These are phyloP conservation scores for Dipodomys ordii DNA, from an alignment of 2,113 vertebrate species.

Conservation along the genomic window DNA sequence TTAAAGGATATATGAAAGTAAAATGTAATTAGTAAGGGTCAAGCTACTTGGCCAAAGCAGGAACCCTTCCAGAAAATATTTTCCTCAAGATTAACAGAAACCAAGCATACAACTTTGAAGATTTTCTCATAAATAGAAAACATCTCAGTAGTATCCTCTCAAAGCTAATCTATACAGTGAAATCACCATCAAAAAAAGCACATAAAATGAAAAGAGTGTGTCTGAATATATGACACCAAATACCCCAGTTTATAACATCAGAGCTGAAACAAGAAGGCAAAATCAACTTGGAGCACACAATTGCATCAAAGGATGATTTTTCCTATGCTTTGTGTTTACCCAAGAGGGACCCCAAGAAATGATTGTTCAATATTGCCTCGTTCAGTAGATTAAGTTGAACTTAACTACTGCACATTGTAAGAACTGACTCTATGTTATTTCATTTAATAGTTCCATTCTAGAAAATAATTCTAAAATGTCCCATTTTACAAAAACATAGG, in stretches of 20 bases:
- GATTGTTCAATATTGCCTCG: neutral
- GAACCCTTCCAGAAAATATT: no score
- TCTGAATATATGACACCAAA: neutral
- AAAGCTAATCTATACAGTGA: neutral
- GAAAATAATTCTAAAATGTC: slow-evolving; percentile 14
- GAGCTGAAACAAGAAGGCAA: neutral
- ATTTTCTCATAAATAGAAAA: no score
- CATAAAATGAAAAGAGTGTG: neutral
- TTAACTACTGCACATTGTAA: neutral
- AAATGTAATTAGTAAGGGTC: no score
- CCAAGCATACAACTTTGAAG: no score
- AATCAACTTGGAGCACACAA: neutral
- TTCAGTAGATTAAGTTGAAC: neutral
- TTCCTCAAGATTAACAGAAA: no score
- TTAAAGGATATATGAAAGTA: no score
- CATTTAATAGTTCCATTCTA: neutral
- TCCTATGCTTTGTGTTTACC: neutral
- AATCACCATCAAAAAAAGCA: neutral
- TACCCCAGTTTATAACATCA: neutral
- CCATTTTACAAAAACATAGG: neutral
- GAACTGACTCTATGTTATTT: neutral
- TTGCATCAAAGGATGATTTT: neutral
- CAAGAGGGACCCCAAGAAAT: neutral
- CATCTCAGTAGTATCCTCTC: neutral
- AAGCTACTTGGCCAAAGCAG: no score